Conservation (phyloP, 1,140 invertebrate genomes). For the Heliconius himera region DNA sequence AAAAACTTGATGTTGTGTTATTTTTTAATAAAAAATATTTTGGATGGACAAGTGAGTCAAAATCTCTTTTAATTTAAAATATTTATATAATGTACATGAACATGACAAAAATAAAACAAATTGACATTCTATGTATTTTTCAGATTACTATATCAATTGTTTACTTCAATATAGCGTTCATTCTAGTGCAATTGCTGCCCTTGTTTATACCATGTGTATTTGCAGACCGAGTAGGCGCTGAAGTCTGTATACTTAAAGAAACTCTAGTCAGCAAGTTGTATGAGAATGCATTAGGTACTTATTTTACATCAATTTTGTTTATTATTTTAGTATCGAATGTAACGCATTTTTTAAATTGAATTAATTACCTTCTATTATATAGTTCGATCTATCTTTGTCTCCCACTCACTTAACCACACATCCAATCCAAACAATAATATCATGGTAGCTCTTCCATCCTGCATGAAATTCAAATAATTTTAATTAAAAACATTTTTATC, state of each 20-base stretch:
- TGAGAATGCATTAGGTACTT: conserved; percentile 2
- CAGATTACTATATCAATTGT: neutral
- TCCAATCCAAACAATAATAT: too few species aligned
- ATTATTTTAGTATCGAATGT: too few species aligned
- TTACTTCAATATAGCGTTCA: neutral
- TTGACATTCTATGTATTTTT: neutral
- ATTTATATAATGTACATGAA: neutral
- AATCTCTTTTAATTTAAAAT: too few species aligned
- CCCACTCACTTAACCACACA: too few species aligned
- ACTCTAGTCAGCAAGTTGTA: neutral
- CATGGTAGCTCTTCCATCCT: too few species aligned
- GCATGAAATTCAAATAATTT: too few species aligned
- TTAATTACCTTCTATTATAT: neutral
- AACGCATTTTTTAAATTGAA: neutral
- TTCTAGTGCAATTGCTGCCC: neutral
- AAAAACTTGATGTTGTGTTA: neutral
- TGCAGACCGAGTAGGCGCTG: neutral
- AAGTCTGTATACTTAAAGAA: conserved; percentile 11
- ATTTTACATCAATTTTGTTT: neutral
- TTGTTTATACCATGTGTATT: conserved; percentile 7
- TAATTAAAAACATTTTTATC: too few species aligned
- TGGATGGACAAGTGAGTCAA: neutral
- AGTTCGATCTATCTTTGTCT: too few species aligned
- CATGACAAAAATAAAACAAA: neutral
- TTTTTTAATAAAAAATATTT: neutral